Evolutionary conservation across 2,797 vertebrate species (phyloP).

Genomic region (Danio tinwini): DNA sequence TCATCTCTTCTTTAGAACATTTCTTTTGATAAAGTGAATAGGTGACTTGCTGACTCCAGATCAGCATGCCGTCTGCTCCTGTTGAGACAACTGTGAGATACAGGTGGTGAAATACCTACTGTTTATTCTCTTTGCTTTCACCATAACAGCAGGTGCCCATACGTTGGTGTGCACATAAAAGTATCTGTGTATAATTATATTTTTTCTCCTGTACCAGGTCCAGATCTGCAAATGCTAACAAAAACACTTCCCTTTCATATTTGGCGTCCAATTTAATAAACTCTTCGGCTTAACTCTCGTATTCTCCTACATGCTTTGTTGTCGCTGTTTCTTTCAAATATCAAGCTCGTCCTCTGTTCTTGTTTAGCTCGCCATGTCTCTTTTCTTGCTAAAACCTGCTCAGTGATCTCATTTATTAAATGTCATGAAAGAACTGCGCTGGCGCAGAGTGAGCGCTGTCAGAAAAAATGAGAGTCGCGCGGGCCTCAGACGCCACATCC

Average conservation of each 20-base stretch:
- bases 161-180: background rate
- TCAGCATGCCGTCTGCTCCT: constrained; percentile 13
- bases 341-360: constrained; percentile 56
- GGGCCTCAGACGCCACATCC: constrained; percentile 55
- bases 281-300: constrained; percentile 44
- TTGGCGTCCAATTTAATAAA: constrained; percentile 48
- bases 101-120: background rate
- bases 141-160: constrained; percentile 9
- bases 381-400: constrained; percentile 53
- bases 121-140: constrained; percentile 1
- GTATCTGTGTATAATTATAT: background rate
- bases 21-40: constrained; percentile 15
- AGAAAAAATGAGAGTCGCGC: constrained; percentile 18
- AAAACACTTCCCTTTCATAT: background rate
- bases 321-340: constrained; percentile 58
- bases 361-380: constrained; percentile 49
- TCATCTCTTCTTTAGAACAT: constrained; percentile 21
- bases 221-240: background rate
- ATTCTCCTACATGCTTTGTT: constrained; percentile 51
- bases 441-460: constrained; percentile 57
- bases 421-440: constrained; percentile 63
- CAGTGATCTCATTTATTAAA: constrained; percentile 65
- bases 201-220: background rate
- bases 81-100: background rate
- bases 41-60: constrained; percentile 23